phyloP scores from a whole-genome alignment of 1,140 invertebrate genomes.

The Brachionus rotundiformis region DNA sequence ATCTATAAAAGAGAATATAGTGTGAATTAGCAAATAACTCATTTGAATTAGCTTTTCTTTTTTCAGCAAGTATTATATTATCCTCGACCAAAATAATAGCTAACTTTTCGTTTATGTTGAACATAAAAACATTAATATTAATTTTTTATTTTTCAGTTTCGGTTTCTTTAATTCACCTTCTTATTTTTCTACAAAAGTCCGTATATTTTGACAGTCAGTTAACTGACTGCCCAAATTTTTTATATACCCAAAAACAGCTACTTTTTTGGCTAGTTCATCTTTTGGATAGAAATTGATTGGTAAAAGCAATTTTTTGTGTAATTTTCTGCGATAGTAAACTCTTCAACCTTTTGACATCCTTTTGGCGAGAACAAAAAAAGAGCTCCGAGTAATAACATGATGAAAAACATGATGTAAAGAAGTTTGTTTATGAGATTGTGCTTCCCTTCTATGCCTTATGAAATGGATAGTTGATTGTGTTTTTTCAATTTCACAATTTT shows the following conservation, averaged over 20 bases:
- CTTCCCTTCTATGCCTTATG: neutral
- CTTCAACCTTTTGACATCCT: neutral
- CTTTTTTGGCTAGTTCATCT: neutral
- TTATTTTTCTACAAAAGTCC: conserved; percentile 3
- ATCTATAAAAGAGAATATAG: neutral
- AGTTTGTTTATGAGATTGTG: neutral
- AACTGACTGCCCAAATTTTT: neutral
- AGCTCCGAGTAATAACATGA: neutral
- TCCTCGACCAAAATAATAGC: neutral
- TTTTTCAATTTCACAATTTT: neutral
- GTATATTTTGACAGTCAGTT: neutral
- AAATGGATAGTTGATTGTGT: neutral
- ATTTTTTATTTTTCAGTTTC: neutral
- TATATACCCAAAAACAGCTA: neutral
- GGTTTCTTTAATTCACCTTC: neutral
- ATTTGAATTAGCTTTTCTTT: conserved; percentile 7
- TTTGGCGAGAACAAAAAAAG: neutral
- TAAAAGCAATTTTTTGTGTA: too few relatives aligned
- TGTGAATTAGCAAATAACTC: neutral
- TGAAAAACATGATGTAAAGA: neutral
- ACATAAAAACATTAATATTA: neutral
- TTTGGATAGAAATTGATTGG: neutral
- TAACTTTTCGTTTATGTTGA: neutral
- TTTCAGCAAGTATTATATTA: neutral
- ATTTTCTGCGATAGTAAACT: neutral